These are phyloP conservation scores for Dissostichus mawsoni DNA, from an alignment of 2,113 vertebrate species.

Conservation along the genomic window DNA sequence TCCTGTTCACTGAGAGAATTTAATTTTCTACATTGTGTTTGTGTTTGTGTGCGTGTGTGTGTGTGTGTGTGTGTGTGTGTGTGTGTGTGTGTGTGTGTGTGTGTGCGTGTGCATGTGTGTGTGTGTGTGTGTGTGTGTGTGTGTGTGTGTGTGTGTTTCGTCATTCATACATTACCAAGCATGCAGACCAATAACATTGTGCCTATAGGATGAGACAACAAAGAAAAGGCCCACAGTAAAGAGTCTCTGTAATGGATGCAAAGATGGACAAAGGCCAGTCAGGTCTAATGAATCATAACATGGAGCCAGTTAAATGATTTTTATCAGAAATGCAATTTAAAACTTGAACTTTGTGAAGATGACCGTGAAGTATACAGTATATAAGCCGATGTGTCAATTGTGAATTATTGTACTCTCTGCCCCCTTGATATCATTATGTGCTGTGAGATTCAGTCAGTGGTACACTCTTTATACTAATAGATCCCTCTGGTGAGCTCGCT, in stretches of 20 bases:
- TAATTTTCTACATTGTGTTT: slow-evolving; percentile 18
- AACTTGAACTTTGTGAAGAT: not conserved
- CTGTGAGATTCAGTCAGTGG: slow-evolving; percentile 52
- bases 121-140: slow-evolving; percentile 34
- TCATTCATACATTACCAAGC: slow-evolving; percentile 73
- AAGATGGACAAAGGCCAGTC: slow-evolving; percentile 44
- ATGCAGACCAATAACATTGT: slow-evolving; percentile 40
- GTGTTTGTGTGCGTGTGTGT: slow-evolving; percentile 3
- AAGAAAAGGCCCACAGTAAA: slow-evolving; percentile 52
- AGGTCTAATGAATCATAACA: slow-evolving; percentile 8
- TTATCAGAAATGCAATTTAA: not conserved
- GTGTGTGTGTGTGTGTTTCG: slow-evolving; percentile 52
- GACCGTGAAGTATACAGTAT: not conserved
- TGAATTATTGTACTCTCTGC: slow-evolving; percentile 8
- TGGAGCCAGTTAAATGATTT: not conserved
- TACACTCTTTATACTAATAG: slow-evolving; percentile 59
- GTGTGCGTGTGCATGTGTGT: slow-evolving; percentile 10
- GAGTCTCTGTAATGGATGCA: slow-evolving; percentile 50
- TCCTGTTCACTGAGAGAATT: slow-evolving; percentile 2
- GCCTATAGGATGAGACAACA: slow-evolving; percentile 73
- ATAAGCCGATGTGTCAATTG: not conserved
- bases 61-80: slow-evolving; percentile 31
- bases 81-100: slow-evolving; percentile 45
- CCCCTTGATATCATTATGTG: slow-evolving; percentile 44
- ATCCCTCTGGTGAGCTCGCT: slow-evolving; percentile 64